Evolutionary conservation across 1,140 invertebrate species (phyloP).

Genomic region (Nasonia longicornis): DNA sequence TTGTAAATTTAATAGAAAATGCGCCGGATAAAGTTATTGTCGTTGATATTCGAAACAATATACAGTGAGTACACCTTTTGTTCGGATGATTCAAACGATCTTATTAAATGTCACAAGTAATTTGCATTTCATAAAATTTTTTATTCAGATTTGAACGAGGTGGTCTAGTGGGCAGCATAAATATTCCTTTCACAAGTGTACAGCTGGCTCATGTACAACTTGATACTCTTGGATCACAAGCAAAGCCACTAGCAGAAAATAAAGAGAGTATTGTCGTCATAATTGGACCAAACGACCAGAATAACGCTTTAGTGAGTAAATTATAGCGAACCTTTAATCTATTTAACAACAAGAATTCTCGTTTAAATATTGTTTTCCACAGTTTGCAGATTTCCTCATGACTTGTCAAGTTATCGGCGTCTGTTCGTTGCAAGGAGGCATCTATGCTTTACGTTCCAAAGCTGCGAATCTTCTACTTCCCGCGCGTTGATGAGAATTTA

Average conservation of each 20-base stretch:
- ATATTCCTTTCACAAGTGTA: conserved; percentile 86
- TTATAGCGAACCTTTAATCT: neutral
- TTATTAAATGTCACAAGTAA: no score
- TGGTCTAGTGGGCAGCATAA: conserved; percentile 83
- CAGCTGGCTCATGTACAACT: conserved; percentile 75
- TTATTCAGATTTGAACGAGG: conserved; percentile 78
- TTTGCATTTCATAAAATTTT: neutral
- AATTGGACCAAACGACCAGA: conserved; percentile 81
- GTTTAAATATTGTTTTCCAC: conserved; percentile 48
- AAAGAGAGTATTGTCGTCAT: conserved; percentile 81
- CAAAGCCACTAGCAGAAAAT: conserved; percentile 71
- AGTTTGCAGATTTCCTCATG: conserved; percentile 81
- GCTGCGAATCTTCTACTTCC: conserved; percentile 73
- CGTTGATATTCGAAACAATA: conserved; percentile 80
- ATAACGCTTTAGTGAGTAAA: conserved; percentile 77
- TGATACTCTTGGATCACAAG: conserved; percentile 74
- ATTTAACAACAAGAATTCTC: neutral
- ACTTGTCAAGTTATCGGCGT: conserved; percentile 76
- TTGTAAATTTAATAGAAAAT: conserved; percentile 79
- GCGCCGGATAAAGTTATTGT: conserved; percentile 77
- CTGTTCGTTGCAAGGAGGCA: conserved; percentile 80
- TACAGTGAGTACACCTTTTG: conserved; percentile 72
- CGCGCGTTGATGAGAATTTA: conserved; percentile 48
- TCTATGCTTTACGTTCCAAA: conserved; percentile 75
- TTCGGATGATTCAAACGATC: neutral